phyloP scores from a whole-genome alignment of 2,113 vertebrate species.

The Megaceryle torquata region DNA sequence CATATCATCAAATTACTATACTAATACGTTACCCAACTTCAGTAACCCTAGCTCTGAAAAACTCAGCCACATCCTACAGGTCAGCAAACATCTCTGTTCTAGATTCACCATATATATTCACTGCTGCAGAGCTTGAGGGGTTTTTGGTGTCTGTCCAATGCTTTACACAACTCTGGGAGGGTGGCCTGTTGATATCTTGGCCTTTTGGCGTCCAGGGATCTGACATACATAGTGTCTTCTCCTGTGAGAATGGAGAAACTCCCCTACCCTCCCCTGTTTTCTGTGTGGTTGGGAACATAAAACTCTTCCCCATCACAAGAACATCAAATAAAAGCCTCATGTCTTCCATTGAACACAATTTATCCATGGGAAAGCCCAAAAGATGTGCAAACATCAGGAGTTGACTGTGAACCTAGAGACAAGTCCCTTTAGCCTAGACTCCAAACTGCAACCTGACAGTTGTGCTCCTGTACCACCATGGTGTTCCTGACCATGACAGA shows the following conservation, averaged over 20 bases:
- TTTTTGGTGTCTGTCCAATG: not conserved
- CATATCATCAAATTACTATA: not conserved
- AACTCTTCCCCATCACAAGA: rapidly evolving
- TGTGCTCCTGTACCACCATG: rapidly evolving
- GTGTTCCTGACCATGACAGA: not conserved
- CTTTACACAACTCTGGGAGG: not conserved
- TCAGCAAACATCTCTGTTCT: rapidly evolving
- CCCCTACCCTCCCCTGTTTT: rapidly evolving
- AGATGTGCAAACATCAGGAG: not conserved
- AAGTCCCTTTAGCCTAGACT: not conserved
- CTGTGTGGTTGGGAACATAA: not conserved
- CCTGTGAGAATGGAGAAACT: not conserved
- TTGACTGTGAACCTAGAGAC: not conserved
- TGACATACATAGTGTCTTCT: rapidly evolving
- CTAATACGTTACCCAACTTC: rapidly evolving
- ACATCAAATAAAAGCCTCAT: rapidly evolving
- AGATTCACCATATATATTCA: rapidly evolving
- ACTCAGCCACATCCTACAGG: not conserved
- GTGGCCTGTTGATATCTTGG: too few relatives aligned
- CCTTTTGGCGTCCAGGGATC: too few relatives aligned
- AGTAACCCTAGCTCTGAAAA: not conserved
- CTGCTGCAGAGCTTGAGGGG: rapidly evolving
- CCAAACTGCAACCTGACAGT: not conserved
- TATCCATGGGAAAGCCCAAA: not conserved
- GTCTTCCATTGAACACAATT: rapidly evolving